phyloP scores from a whole-genome alignment of 2,888 invertebrate species.

The Heteromurus nitidus region DNA sequence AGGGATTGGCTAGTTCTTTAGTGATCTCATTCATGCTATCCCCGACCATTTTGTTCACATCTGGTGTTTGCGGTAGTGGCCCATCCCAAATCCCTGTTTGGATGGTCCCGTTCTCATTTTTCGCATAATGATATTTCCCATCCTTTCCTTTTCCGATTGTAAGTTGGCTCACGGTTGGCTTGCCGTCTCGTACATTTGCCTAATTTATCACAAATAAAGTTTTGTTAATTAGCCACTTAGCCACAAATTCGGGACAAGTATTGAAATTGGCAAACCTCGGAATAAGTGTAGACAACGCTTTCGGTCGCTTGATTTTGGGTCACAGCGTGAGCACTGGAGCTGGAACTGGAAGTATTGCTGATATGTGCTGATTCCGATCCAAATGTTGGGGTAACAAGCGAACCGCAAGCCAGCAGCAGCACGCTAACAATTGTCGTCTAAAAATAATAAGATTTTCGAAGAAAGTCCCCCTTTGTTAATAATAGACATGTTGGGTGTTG shows the following conservation, averaged over 20 bases:
- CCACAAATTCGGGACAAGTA: neutral
- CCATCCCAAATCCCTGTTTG: slow-evolving; percentile 45
- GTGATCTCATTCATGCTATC: neutral
- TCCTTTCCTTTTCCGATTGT: slow-evolving; percentile 48
- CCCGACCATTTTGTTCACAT: slow-evolving; percentile 5
- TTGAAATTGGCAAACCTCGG: slow-evolving; percentile 6
- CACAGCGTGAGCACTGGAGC: too few relatives aligned
- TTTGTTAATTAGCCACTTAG: neutral
- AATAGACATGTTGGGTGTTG: too few relatives aligned
- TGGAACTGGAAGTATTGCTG: too few relatives aligned
- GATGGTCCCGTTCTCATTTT: slow-evolving; percentile 44
- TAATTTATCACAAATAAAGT: neutral
- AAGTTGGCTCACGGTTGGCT: slow-evolving; percentile 26
- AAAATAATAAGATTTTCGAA: too few relatives aligned
- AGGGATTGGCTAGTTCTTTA: neutral
- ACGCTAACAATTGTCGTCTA: too few relatives aligned
- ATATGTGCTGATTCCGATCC: too few relatives aligned
- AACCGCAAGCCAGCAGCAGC: too few relatives aligned
- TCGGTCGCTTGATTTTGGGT: too few relatives aligned
- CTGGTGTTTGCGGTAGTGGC: slow-evolving; percentile 23
- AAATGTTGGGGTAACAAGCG: too few relatives aligned
- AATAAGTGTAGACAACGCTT: slow-evolving; percentile 7
- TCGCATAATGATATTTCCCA: slow-evolving; percentile 48
- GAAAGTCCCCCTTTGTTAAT: too few relatives aligned
- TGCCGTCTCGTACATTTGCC: slow-evolving; percentile 18